Evolutionary conservation across 2,888 invertebrate species (phyloP).

Genomic region (Minunthozetes semirufus): DNA sequence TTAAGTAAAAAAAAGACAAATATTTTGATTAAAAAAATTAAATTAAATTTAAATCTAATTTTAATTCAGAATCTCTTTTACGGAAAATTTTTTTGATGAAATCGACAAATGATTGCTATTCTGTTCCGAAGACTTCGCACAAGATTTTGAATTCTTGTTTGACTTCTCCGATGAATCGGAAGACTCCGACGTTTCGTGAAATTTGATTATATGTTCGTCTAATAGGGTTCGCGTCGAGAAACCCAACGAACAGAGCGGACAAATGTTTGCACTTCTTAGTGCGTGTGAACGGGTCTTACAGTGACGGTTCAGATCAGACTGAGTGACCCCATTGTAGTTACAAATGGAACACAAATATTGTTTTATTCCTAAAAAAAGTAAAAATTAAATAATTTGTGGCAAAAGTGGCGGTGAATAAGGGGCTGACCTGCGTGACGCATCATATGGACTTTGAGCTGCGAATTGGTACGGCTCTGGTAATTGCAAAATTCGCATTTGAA

Average conservation of each 20-base stretch:
- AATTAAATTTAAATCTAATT: background rate
- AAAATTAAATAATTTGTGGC: background rate
- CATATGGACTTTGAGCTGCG: constrained; percentile 51
- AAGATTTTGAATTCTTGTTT: background rate
- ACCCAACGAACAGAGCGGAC: constrained; percentile 40
- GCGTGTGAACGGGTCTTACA: constrained; percentile 51
- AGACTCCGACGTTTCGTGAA: constrained; percentile 33
- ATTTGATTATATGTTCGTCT: constrained; percentile 41
- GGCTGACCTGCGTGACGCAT: constrained; percentile 50
- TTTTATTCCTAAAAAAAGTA: constrained; percentile 48
- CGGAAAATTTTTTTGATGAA: constrained; percentile 20
- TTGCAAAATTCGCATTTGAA: constrained; percentile 42
- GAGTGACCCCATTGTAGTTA: constrained; percentile 52
- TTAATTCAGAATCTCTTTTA: constrained; percentile 14
- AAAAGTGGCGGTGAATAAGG: background rate
- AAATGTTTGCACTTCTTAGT: constrained; percentile 47
- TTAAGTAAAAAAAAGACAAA: background rate
- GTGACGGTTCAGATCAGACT: constrained; percentile 52
- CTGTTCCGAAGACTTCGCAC: too few relatives aligned
- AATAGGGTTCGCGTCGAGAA: constrained; percentile 40
- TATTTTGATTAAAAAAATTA: background rate
- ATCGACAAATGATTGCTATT: background rate
- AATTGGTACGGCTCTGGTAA: constrained; percentile 45
- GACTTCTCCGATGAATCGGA: background rate
- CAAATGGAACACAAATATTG: constrained; percentile 50